A percentile compares a stretch with the other conserved stretches of the same genome.
Evolutionary conservation across 2,888 invertebrate species (phyloP).

Genomic region (Catocala sponsa): DNA sequence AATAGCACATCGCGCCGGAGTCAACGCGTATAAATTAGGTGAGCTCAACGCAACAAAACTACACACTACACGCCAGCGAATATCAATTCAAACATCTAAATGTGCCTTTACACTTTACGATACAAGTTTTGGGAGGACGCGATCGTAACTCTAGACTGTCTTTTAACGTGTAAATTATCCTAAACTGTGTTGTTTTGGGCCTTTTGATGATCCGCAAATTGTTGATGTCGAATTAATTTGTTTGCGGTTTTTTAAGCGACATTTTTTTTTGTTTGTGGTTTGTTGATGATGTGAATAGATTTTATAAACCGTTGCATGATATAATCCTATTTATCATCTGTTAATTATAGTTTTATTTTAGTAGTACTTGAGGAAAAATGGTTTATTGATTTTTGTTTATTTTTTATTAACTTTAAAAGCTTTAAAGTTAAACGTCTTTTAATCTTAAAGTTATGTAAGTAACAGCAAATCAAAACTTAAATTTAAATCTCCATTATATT

Average conservation of each 20-base stretch:
- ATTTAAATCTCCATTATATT: too few relatives aligned
- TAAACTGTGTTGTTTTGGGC: constrained; percentile 11
- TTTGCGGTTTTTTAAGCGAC: neutral
- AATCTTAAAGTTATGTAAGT: too few relatives aligned
- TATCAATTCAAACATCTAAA: constrained; percentile 79
- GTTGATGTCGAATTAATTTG: constrained; percentile 11
- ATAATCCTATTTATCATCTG: too few relatives aligned
- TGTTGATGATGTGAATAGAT: too few relatives aligned
- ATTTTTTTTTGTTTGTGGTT: constrained; percentile 10
- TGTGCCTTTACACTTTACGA: constrained; percentile 68
- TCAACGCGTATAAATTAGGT: constrained; percentile 85
- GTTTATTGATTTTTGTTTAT: too few relatives aligned
- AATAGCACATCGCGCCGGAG: constrained; percentile 77
- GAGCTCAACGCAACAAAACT: constrained; percentile 76
- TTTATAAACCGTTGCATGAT: too few relatives aligned
- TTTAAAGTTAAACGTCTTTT: too few relatives aligned
- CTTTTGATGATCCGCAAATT: constrained; percentile 9
- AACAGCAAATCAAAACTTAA: too few relatives aligned
- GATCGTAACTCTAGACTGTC: constrained; percentile 10
- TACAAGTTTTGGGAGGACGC: constrained; percentile 17
- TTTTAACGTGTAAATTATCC: constrained; percentile 10
- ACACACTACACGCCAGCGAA: constrained; percentile 71
- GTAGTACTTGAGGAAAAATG: too few relatives aligned
- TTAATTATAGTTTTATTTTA: too few relatives aligned
- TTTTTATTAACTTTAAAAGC: too few relatives aligned